phyloP scores from a whole-genome alignment of 37 sponge, comb jelly and placozoan genomes.

The Eunapius fragilis region DNA sequence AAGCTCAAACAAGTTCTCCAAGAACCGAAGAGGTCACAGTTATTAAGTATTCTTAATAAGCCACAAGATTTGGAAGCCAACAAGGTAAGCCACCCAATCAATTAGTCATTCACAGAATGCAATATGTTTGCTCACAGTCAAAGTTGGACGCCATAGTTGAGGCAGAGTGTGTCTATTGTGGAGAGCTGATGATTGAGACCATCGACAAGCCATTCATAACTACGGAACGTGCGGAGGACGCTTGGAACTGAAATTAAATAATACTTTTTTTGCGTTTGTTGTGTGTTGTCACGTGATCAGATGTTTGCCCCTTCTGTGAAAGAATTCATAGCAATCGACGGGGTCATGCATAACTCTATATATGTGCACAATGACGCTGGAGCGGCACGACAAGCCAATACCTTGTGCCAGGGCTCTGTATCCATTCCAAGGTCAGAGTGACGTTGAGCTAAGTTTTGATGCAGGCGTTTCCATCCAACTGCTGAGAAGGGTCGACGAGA shows the following conservation, averaged over 20 bases:
- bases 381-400: neutral
- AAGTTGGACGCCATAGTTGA: conserved; percentile 87
- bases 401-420: conserved; percentile 73
- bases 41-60: no score
- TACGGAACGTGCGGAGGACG: neutral
- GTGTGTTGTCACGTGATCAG: no score
- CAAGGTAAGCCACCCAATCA: no score
- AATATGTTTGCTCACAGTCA: conserved; percentile 44
- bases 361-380: neutral
- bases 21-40: no score
- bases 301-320: neutral
- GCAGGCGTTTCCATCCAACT: conserved; percentile 70
- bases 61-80: no score
- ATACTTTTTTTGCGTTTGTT: no score
- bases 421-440: conserved; percentile 43
- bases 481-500: conserved; percentile 78
- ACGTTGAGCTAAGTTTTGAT: conserved; percentile 69
- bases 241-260: conserved; percentile 23
- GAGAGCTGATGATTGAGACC: conserved; percentile 84
- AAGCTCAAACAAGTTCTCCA: no score
- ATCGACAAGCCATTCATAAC: conserved; percentile 22
- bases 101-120: no score
- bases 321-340: neutral
- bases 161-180: conserved; percentile 90
- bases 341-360: neutral